Percentiles rank a stretch among this genome's conserved stretches.
phyloP scores from a whole-genome alignment of 2,888 invertebrate genomes.

The Agrilus biguttatus region DNA sequence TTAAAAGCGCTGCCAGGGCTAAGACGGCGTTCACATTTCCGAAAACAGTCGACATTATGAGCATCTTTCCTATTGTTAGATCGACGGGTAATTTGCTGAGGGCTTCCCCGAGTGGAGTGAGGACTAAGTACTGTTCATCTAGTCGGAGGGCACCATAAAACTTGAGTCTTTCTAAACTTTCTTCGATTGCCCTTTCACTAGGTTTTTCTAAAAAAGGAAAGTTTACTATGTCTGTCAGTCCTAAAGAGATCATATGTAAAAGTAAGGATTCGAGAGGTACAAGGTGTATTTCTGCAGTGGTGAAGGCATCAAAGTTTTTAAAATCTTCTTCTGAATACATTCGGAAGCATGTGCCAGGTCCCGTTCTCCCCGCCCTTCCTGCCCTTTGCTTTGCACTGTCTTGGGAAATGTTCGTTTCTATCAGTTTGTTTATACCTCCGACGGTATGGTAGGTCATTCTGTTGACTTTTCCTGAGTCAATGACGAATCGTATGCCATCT shows the following conservation, averaged over 20 bases:
- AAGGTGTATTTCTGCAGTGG: constrained; percentile 84
- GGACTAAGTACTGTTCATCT: constrained; percentile 45
- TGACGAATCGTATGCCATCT: constrained; percentile 93
- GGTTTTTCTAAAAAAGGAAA: constrained; percentile 97
- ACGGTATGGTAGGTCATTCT: constrained; percentile 92
- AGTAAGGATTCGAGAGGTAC: constrained; percentile 87
- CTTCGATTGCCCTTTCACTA: constrained; percentile 66
- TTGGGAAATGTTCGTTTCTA: constrained; percentile 95
- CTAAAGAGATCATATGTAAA: constrained; percentile 87
- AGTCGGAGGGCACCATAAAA: constrained; percentile 67
- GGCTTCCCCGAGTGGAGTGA: constrained; percentile 77
- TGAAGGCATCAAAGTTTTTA: constrained; percentile 63
- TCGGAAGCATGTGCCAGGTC: constrained; percentile 90
- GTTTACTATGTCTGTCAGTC: constrained; percentile 74
- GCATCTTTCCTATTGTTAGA: constrained; percentile 88
- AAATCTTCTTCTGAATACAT: constrained; percentile 77
- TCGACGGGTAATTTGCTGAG: constrained; percentile 87
- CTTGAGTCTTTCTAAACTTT: constrained; percentile 71
- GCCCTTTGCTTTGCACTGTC: constrained; percentile 95
- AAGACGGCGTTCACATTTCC: constrained; percentile 78
- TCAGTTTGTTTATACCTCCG: constrained; percentile 77
- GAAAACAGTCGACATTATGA: constrained; percentile 82
- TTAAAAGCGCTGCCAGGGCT: constrained; percentile 80
- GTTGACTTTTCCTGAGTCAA: constrained; percentile 90
- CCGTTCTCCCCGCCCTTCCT: constrained; percentile 87